phyloP scores from a whole-genome alignment of 2,888 invertebrate species.

The Elysia crispata region DNA sequence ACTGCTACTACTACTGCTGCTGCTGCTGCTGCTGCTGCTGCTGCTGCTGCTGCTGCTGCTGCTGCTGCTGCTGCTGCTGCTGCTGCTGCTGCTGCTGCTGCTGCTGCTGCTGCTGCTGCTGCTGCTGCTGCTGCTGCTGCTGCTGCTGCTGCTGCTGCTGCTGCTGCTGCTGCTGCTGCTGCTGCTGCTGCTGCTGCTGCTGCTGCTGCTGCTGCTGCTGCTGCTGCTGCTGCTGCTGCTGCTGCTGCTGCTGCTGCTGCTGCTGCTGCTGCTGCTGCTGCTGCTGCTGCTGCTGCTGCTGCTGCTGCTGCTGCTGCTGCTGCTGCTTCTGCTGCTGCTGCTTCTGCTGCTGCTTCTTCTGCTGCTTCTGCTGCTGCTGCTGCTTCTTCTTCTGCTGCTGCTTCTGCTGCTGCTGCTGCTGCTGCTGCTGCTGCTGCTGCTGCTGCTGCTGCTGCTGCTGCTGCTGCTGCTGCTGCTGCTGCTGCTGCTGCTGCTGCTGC shows the following conservation, averaged over 20 bases:
- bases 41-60: slow-evolving; percentile 20
- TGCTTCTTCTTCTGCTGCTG: slow-evolving; percentile 20
- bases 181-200: slow-evolving; percentile 20
- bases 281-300: too few relatives aligned
- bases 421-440: slow-evolving; percentile 13
- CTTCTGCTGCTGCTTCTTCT: not conserved
- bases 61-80: slow-evolving; percentile 18
- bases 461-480: slow-evolving; percentile 27
- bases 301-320: too few relatives aligned
- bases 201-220: slow-evolving; percentile 26
- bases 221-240: slow-evolving; percentile 28
- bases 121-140: not conserved
- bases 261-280: too few relatives aligned
- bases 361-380: slow-evolving; percentile 15
- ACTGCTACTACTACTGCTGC: slow-evolving; percentile 3
- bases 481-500: slow-evolving; percentile 27
- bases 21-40: slow-evolving; percentile 19
- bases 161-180: not conserved
- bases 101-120: not conserved
- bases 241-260: slow-evolving; percentile 5
- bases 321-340: not conserved
- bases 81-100: slow-evolving; percentile 12
- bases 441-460: not conserved
- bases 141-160: not conserved
- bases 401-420: slow-evolving; percentile 20